Evolutionary conservation across 2,888 invertebrate genomes (phyloP).

Genomic region (Mythimna loreyi): DNA sequence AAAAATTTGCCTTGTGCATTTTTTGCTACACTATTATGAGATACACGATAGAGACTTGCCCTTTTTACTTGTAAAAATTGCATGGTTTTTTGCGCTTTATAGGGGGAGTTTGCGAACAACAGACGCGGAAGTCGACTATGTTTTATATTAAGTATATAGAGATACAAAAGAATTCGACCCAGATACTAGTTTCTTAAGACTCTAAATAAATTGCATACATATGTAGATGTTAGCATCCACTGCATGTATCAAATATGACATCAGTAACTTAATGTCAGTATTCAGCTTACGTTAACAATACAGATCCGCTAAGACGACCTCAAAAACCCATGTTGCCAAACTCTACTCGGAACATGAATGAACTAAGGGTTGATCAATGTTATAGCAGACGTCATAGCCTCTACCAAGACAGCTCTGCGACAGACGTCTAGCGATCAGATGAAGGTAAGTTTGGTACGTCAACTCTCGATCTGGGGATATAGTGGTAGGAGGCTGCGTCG

Average conservation of each 20-base stretch:
- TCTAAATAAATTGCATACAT: background rate
- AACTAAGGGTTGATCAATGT: conserved; percentile 89
- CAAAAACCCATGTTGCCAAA: conserved; percentile 85
- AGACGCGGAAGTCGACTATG: too few relatives aligned
- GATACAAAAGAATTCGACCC: background rate
- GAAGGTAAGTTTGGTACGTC: conserved; percentile 56
- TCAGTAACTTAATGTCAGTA: conserved; percentile 52
- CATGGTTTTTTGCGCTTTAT: background rate
- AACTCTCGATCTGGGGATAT: conserved; percentile 58
- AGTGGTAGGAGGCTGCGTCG: conserved; percentile 83
- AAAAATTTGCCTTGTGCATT: too few relatives aligned
- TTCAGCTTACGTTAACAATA: conserved; percentile 62
- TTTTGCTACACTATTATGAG: too few relatives aligned
- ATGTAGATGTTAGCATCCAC: conserved; percentile 26
- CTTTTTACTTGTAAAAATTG: too few relatives aligned
- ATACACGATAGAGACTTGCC: too few relatives aligned
- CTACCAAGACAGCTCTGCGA: conserved; percentile 73
- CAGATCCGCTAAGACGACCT: conserved; percentile 85
- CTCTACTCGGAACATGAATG: conserved; percentile 85
- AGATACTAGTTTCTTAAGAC: conserved; percentile 2
- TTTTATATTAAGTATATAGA: too few relatives aligned
- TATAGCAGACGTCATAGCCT: conserved; percentile 80
- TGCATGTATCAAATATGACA: conserved; percentile 55
- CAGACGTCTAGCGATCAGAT: conserved; percentile 33
- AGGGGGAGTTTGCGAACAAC: too few relatives aligned